Evolutionary conservation across 2,113 vertebrate genomes (phyloP).

Genomic region (Neolamprologus tretocephalus): DNA sequence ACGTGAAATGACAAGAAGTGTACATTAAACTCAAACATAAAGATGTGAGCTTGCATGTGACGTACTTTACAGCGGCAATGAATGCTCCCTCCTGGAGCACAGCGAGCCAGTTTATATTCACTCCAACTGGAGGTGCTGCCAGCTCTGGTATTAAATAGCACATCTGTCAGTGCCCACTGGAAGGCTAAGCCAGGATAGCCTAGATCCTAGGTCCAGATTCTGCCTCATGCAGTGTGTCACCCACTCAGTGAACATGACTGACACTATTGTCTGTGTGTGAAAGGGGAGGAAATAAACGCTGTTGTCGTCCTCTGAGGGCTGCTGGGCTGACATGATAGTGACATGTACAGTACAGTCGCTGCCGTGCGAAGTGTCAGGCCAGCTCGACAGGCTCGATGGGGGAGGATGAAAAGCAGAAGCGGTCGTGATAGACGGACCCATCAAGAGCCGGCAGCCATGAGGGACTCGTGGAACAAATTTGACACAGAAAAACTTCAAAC

Average conservation of each 20-base stretch:
- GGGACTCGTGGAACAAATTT: not conserved
- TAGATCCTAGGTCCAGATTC: not conserved
- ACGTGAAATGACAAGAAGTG: not conserved
- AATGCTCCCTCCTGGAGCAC: constrained; percentile 9
- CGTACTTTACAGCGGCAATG: not conserved
- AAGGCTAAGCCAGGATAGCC: constrained; percentile 18
- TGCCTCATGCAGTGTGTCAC: not conserved
- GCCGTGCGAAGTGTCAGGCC: constrained; percentile 7
- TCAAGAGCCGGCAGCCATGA: constrained; percentile 15
- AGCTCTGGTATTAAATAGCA: constrained; percentile 54
- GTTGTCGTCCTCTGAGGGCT: not conserved
- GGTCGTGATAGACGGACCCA: constrained; percentile 2
- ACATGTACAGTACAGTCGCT: constrained; percentile 18
- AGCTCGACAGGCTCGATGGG: not conserved
- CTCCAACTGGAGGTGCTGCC: constrained; percentile 25
- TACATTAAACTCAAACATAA: not conserved
- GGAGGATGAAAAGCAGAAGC: constrained; percentile 21
- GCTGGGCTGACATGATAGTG: constrained; percentile 23
- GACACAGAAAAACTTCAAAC: constrained; percentile 17
- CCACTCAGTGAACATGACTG: constrained; percentile 31
- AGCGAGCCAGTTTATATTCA: constrained; percentile 35
- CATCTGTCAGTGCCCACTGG: constrained; percentile 52
- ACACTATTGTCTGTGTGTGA: not conserved
- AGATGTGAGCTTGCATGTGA: not conserved
- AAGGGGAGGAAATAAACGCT: not conserved